Evolutionary conservation across 1,140 invertebrate species (phyloP).

Genomic region (Leptonema lineaticorne): DNA sequence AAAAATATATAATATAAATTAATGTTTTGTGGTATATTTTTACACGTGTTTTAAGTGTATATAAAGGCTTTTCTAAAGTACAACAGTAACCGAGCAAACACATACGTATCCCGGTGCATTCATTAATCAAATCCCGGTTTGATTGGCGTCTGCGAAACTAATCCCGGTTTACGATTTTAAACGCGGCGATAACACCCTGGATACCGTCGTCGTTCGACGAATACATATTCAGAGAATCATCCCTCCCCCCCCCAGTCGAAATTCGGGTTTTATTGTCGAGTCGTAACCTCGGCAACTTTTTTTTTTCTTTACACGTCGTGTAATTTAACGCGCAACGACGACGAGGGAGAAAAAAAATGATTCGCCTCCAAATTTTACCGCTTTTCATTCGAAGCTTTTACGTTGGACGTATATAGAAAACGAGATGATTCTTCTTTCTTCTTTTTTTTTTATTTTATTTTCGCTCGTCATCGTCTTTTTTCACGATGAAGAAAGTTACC

Average conservation of each 20-base stretch:
- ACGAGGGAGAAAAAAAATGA: not conserved
- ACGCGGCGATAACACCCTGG: slow-evolving; percentile 28
- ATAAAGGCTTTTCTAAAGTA: too few relatives aligned
- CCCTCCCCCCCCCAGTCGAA: not conserved
- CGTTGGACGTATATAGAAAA: too few relatives aligned
- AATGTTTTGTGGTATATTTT: too few relatives aligned
- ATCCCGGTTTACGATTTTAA: slow-evolving; percentile 39
- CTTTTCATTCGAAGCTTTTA: not conserved
- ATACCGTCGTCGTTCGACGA: not conserved
- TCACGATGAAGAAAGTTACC: not conserved
- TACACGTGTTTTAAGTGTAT: too few relatives aligned
- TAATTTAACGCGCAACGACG: not conserved
- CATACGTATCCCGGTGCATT: slow-evolving; percentile 6
- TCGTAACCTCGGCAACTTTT: too few relatives aligned
- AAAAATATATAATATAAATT: too few relatives aligned
- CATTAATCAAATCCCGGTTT: slow-evolving; percentile 37
- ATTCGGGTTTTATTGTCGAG: slow-evolving; percentile 9
- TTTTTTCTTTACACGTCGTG: not conserved
- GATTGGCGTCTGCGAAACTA: slow-evolving; percentile 33
- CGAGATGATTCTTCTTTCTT: too few relatives aligned
- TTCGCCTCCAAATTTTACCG: not conserved
- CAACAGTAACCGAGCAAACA: too few relatives aligned
- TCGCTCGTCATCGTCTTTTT: not conserved
- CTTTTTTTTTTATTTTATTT: not conserved
- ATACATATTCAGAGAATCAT: not conserved